Base-by-base conservation (phyloP, 1,140 invertebrate species). In the Leptonema lineaticorne region DNA sequence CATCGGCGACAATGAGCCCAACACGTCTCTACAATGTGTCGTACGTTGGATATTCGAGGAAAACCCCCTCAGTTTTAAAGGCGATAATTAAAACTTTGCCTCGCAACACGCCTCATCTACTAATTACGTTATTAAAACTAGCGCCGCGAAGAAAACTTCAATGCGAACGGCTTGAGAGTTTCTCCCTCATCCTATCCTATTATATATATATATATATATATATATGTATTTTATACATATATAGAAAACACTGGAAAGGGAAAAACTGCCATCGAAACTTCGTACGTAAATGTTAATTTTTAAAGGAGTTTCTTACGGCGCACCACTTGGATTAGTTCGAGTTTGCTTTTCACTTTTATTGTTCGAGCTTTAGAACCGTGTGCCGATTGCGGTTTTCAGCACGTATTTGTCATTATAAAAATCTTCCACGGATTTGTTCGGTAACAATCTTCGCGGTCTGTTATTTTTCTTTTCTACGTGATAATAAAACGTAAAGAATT, bases 61-160 rank as follows among this genome's bases (percentile, higher is more conserved):
- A 14, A 53, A 11, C 27, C 3, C n/a, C 50, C 20, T 14, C 22
- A 1, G 20, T 26, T 53, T 22, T 53, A 53, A 24, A 11, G 50
- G 22, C 22, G 50, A 53, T 53, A 53, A 53, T 53, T 53, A 53
- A 53, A 53, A 53, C 50, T 53, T 53, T 26, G 50, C 50, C n/a
- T 53, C n/a, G 50, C 20, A 26, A 26, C 50, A 53, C 50, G 50
- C 50, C 24, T 14, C 50, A 14, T 53, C 50, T 53, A 53, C 50
- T 53, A 53, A 53, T 53, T 53, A 53, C 50, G 22, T 53, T 53
- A 26, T 53, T 53, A 53, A 53, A 53, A 53, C 50, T 53, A 53
- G 22, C 8, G 20, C 5, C 22, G 1, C 5, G 2, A 4, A 41
- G 37, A 48, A 48, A 48, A 53, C 50, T 26, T 53, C 4, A 3